These are phyloP conservation scores for Apamea anceps DNA, from an alignment of 2,888 invertebrate genomes.

Conservation along the genomic window DNA sequence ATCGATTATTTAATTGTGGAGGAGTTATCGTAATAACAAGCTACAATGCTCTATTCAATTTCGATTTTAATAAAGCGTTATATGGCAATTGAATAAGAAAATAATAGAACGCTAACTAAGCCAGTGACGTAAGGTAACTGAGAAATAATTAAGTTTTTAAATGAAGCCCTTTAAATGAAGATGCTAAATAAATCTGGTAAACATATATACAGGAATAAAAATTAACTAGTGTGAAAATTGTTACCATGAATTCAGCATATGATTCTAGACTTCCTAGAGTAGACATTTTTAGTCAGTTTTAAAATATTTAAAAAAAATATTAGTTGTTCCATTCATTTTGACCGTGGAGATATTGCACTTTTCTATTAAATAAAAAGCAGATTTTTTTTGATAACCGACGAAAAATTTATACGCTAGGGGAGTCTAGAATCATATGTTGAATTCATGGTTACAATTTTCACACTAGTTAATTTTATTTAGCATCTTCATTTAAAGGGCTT, in stretches of 20 bases:
- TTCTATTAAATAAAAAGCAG: neutral
- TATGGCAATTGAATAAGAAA: conserved; percentile 40
- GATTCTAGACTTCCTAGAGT: neutral
- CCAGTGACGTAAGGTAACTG: conserved; percentile 26
- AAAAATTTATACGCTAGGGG: no score
- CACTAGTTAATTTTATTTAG: no score
- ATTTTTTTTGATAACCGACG: neutral
- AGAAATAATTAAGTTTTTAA: conserved; percentile 3
- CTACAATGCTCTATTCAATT: conserved; percentile 41
- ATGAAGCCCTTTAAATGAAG: neutral
- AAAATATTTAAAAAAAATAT: neutral
- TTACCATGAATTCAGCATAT: neutral
- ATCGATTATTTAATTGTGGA: conserved; percentile 36
- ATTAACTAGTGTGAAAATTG: neutral
- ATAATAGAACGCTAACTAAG: conserved; percentile 30
- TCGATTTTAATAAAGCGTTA: conserved; percentile 40
- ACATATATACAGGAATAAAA: neutral
- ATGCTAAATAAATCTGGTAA: neutral
- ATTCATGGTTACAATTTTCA: neutral
- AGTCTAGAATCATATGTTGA: neutral
- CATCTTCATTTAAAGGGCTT: no score
- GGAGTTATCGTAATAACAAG: conserved; percentile 43
- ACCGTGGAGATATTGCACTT: neutral
- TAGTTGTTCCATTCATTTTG: neutral
- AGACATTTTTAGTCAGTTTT: neutral